Percentiles rank a stretch among this genome's conserved stretches.
Conservation (phyloP, 2,797 vertebrate genomes). For the Pempheris klunzingeri region DNA sequence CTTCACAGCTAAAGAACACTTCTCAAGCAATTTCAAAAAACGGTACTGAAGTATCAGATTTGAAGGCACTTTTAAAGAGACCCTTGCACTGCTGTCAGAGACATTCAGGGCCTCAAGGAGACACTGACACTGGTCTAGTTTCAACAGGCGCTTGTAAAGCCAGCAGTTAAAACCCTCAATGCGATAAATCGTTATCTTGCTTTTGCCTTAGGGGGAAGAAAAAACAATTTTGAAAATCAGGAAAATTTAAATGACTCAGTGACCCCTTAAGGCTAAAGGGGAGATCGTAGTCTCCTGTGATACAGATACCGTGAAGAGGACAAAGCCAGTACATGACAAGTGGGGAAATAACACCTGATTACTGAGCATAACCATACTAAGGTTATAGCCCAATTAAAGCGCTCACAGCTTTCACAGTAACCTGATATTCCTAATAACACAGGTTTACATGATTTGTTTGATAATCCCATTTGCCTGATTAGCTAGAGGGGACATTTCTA, state of each 20-base stretch:
- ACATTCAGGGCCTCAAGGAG: conserved; percentile 20
- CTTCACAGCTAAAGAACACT: conserved; percentile 1
- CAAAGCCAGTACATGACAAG: conserved; percentile 30
- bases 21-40: background rate
- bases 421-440: conserved; percentile 31
- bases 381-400: conserved; percentile 45
- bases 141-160: conserved; percentile 18
- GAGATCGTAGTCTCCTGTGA: conserved; percentile 47
- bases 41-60: background rate
- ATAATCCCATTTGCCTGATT: conserved; percentile 46
- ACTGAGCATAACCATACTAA: conserved; percentile 6
- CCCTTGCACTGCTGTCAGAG: conserved; percentile 12
- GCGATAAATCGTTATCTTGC: conserved; percentile 65
- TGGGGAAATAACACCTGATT: conserved; percentile 33
- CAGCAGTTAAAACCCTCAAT: conserved; percentile 43
- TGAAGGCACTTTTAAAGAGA: background rate
- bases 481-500: conserved; percentile 38
- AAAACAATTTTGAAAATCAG: conserved; percentile 69
- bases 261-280: conserved; percentile 59
- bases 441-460: conserved; percentile 36
- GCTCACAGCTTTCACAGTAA: conserved; percentile 35
- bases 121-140: conserved; percentile 22
- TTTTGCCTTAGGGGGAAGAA: conserved; percentile 44
- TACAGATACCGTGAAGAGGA: conserved; percentile 46
- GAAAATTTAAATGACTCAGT: conserved; percentile 65